Base-by-base conservation (phyloP, 2,113 vertebrate genomes). In the Sylvietta virens region DNA sequence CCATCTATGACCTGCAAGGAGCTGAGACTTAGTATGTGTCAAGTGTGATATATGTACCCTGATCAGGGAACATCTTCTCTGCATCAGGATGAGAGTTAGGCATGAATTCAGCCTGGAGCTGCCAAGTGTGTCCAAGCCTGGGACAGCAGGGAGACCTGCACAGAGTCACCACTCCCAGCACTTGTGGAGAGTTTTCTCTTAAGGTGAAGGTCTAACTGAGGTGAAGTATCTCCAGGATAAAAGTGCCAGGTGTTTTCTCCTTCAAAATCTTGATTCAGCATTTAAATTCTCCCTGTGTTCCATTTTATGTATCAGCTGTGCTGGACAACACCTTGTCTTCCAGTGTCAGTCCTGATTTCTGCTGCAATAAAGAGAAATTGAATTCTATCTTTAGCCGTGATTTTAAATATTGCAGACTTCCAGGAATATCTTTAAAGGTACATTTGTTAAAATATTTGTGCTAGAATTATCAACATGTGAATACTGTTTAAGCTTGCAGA, bases 81-180 rank as follows among this genome's bases (percentile, higher is more conserved):
- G 28, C 3, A 3, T 44, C 5, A 3, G 37, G 51, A 23, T 33
- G 8, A 28, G 12, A 4, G 10, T 27, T 35, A 51, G 11, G 27
- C 28, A 30, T 0, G 3, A 71, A 27, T 27, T 82, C n/a, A 57
- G 31, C 21, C 23, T 4, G 1, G 27, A 57, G 31, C n/a, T 79
- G 39, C 56, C n/a, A 37, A 19, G 3, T 24, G 17, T 31, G 58
- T n/a, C 44, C 31, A 37, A 69, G 22, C 30, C 61, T 48, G 21
- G 12, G 18, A 22, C 19, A n/a, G 26, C 0, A 0, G 10, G 15
- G 13, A 53, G 10, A 28, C 37, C 40, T 48, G 14, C 45, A 40
- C 7, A 69, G 44, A 37, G 18, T 10, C 8, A 3, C 9, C 10
- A 24, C 10, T 60, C 45, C 27, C 4, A 3, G 14, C 11, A 26